phyloP scores from a whole-genome alignment of 2,113 vertebrate species.

The Rhadina sibilatrix region DNA sequence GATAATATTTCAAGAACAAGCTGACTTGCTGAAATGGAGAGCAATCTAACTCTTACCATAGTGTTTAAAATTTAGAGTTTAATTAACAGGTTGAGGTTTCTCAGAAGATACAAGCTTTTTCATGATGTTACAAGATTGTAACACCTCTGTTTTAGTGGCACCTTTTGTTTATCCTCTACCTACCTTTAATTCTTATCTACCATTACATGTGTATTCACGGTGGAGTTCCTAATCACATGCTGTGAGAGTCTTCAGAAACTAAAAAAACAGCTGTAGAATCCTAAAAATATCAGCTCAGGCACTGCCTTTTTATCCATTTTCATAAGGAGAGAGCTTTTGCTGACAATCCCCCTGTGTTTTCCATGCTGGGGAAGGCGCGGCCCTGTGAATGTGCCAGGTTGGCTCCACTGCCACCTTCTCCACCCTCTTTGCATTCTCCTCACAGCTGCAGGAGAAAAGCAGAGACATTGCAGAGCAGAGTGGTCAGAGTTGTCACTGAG shows the following conservation, averaged over 20 bases:
- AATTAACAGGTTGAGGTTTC: not conserved
- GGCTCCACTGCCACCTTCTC: not conserved
- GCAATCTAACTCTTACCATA: not conserved
- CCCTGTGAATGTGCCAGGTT: not conserved
- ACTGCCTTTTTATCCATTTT: not conserved
- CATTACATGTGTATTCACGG: not conserved
- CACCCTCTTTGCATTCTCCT: not conserved
- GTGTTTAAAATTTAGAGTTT: not conserved
- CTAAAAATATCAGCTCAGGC: not conserved
- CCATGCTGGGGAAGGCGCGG: not conserved
- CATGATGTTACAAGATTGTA: not conserved
- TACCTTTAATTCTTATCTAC: not conserved
- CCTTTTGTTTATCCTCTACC: not conserved
- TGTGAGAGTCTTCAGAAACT: not conserved
- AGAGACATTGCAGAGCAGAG: not conserved
- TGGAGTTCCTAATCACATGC: not conserved
- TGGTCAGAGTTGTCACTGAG: fast-evolving
- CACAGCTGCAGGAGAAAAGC: not conserved
- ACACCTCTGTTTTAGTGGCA: not conserved
- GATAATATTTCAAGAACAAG: not conserved
- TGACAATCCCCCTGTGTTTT: not conserved
- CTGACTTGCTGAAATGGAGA: not conserved
- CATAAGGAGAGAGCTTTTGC: not conserved
- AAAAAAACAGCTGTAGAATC: not conserved
- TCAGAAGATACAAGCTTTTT: not conserved